Base-by-base conservation (phyloP, 2,797 vertebrate genomes). In the Australoheros facetus region DNA sequence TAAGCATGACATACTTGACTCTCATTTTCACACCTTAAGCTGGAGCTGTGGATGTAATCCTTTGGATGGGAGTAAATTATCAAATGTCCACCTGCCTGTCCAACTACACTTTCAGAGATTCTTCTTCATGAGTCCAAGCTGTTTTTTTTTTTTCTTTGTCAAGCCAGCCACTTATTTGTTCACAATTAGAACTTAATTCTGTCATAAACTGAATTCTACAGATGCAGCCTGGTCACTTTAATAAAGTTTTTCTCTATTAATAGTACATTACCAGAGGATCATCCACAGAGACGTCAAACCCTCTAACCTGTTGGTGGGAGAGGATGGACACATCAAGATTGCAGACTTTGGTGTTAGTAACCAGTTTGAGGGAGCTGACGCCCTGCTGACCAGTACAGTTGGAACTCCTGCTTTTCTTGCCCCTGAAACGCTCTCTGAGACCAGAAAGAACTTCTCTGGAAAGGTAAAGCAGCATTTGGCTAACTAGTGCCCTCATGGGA, bases 191-290 rank as follows among this genome's bases (percentile, higher is more conserved):
- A 30, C 55, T 71, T 45, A 51, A 30, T 60, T 11, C 70, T 54
- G 14, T 26, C 11, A 39, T 32, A n/a, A 53, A 37, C 1, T 60
- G 21, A 66, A 48, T 53, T 59, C 2, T 13, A 51, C 11, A 23
- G 19, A 62, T n/a, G 8, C 1, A 8, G 58, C 17, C 19, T 30
- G 19, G 14, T 69, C 62, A 17, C 2, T 56, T 16, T 5, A 32
- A 28, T 72, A 5, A n/a, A 16, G 7, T 48, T 26, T 54, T 16
- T 34, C 48, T 73, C 51, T 51, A 4, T 30, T 11, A 26, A 14
- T 93, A 99, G 98, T 99, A 79, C 98, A 99, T 94, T 99, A 99
- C 87, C 98, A 99, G 94, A 98, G 97, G 95, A 99, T 99, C 89
- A 97, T 99, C 91, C 98, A 99, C 88, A 95, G 98, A 71, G 98